These are phyloP conservation scores for Timandra comae DNA, from an alignment of 2,888 invertebrate genomes.

Conservation along the genomic window DNA sequence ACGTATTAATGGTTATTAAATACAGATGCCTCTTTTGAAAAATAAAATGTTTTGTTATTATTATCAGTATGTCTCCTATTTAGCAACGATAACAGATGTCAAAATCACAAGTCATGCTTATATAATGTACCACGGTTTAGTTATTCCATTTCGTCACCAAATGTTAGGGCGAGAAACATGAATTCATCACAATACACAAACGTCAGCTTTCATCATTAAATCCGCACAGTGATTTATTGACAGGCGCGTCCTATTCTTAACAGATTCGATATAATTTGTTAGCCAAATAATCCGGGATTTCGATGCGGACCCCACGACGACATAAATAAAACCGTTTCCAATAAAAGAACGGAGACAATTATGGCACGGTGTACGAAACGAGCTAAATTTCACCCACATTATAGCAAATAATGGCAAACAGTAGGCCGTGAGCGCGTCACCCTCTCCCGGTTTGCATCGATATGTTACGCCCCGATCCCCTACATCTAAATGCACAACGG, in stretches of 20 bases:
- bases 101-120: constrained; percentile 13
- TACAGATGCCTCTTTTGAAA: no score
- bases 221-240: constrained; percentile 68
- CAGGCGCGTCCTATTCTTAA: constrained; percentile 65
- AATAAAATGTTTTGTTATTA: no score
- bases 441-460: constrained; percentile 56
- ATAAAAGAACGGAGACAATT: constrained; percentile 69
- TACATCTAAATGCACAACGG: constrained; percentile 70
- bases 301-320: constrained; percentile 44
- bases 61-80: no score
- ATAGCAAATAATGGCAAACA: constrained; percentile 73
- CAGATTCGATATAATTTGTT: constrained; percentile 74
- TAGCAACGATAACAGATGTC: no score
- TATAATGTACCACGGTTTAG: constrained; percentile 8
- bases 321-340: constrained; percentile 45
- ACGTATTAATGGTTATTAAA: no score
- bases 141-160: constrained; percentile 29
- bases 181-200: constrained; percentile 41
- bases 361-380: constrained; percentile 58
- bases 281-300: constrained; percentile 75
- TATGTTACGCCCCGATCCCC: constrained; percentile 67
- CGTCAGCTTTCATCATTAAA: constrained; percentile 64
- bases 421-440: constrained; percentile 57
- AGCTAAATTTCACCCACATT: constrained; percentile 74
- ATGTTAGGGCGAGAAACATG: constrained; percentile 33